Evolutionary conservation across 2,797 vertebrate genomes (phyloP).

Genomic region (Melanotaenia pygmaea): DNA sequence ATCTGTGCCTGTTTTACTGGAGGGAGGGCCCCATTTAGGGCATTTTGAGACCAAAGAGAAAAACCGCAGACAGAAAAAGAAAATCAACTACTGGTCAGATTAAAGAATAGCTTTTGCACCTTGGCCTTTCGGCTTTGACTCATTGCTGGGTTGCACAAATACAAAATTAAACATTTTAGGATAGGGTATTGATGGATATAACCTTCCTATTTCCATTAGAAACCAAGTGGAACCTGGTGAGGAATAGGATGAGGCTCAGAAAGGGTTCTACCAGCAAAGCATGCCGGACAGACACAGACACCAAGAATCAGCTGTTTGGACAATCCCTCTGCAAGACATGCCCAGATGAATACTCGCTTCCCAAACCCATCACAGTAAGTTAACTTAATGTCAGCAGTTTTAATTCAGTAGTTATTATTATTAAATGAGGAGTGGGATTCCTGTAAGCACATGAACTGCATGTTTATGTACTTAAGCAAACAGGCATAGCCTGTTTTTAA

Average conservation of each 20-base stretch:
- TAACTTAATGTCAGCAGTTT: slow-evolving; percentile 19
- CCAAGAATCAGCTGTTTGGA: slow-evolving; percentile 87
- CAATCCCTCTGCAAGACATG: slow-evolving; percentile 86
- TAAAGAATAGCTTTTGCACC: not conserved
- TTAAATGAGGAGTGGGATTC: slow-evolving; percentile 18
- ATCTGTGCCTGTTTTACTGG: not conserved
- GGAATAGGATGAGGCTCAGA: slow-evolving; percentile 72
- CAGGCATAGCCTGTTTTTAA: not conserved
- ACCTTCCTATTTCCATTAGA: slow-evolving; percentile 71
- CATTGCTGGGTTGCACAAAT: not conserved
- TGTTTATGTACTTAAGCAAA: not conserved
- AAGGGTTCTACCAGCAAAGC: slow-evolving; percentile 65
- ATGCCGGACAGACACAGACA: slow-evolving; percentile 54
- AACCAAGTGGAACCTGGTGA: slow-evolving; percentile 84
- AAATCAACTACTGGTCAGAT: slow-evolving; percentile 21
- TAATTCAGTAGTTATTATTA: no score
- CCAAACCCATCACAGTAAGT: slow-evolving; percentile 88
- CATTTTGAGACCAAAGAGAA: slow-evolving; percentile 22
- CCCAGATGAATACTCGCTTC: slow-evolving; percentile 81
- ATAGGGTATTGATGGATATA: slow-evolving; percentile 36
- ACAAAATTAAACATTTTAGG: not conserved
- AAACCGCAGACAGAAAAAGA: slow-evolving; percentile 38
- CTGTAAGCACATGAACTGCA: not conserved
- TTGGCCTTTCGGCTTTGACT: not conserved
- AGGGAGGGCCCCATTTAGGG: slow-evolving; percentile 27